Conservation (phyloP, 2,888 invertebrate genomes). For the Melinopterus prodromus region DNA sequence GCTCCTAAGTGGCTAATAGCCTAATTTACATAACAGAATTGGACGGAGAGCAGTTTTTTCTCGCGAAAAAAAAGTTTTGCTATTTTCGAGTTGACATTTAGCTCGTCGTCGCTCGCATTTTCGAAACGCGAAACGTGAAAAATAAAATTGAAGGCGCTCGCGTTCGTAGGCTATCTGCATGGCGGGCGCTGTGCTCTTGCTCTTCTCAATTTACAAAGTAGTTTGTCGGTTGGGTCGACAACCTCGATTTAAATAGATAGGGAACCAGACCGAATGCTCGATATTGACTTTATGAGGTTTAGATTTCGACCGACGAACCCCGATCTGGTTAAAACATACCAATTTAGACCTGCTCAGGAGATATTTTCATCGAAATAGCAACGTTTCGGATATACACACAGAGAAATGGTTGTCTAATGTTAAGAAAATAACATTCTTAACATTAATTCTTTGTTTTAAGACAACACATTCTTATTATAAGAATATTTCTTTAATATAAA, state of each 20-base stretch:
- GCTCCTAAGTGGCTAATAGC: too few species aligned
- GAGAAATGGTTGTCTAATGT: too few species aligned
- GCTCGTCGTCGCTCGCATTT: not conserved
- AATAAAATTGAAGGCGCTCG: not conserved
- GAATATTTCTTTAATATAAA: too few species aligned
- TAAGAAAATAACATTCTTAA: too few species aligned
- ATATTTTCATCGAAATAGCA: not conserved
- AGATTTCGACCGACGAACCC: not conserved
- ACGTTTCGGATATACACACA: not conserved
- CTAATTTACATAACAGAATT: too few species aligned
- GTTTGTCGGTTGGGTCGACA: not conserved
- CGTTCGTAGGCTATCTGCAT: not conserved
- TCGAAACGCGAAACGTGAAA: not conserved
- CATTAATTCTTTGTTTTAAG: too few species aligned
- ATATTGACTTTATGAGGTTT: slow-evolving; percentile 4
- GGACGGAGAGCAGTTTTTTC: too few species aligned
- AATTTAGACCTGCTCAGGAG: not conserved
- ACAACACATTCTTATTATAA: too few species aligned
- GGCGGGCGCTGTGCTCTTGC: not conserved
- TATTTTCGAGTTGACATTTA: slow-evolving; percentile 4
- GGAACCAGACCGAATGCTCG: not conserved
- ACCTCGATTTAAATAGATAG: slow-evolving; percentile 4
- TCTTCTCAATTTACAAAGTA: slow-evolving; percentile 4
- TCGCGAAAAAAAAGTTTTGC: too few species aligned
- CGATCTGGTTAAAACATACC: not conserved